Percentiles rank a stretch among this genome's conserved stretches.
These are phyloP conservation scores for Bufotes viridis DNA, from an alignment of 2,797 vertebrate genomes.

Conservation along the genomic window DNA sequence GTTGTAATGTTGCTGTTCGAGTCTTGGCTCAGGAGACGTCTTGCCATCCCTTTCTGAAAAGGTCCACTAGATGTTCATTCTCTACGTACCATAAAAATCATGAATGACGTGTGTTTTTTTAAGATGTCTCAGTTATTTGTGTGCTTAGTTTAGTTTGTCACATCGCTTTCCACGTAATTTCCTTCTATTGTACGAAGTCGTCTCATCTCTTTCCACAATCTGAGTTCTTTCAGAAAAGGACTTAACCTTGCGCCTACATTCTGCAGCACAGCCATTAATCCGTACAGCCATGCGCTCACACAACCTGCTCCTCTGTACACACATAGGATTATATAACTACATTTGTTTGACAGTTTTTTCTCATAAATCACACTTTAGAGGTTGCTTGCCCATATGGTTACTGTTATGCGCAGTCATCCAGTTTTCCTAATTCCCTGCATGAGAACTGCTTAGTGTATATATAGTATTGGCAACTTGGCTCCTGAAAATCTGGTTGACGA, in stretches of 20 bases:
- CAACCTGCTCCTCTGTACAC: background rate
- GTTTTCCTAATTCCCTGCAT: background rate
- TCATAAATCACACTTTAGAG: no score
- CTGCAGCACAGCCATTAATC: background rate
- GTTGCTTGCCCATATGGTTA: background rate
- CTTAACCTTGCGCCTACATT: background rate
- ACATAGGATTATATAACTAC: background rate
- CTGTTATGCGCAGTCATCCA: background rate
- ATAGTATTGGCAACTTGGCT: no score
- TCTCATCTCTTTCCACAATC: background rate
- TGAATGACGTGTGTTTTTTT: background rate
- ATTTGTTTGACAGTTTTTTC: background rate
- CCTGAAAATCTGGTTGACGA: no score
- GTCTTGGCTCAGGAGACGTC: background rate
- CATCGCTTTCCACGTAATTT: background rate
- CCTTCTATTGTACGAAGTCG: background rate
- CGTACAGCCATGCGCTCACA: background rate
- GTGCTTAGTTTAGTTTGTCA: no score
- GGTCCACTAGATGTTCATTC: background rate
- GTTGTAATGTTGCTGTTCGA: background rate
- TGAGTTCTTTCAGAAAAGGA: background rate
- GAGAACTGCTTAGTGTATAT: background rate
- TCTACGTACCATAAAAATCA: background rate
- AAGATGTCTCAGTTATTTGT: background rate
- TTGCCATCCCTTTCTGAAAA: background rate